phyloP scores from a whole-genome alignment of 2,888 invertebrate species.

The Drosophila falleni region DNA sequence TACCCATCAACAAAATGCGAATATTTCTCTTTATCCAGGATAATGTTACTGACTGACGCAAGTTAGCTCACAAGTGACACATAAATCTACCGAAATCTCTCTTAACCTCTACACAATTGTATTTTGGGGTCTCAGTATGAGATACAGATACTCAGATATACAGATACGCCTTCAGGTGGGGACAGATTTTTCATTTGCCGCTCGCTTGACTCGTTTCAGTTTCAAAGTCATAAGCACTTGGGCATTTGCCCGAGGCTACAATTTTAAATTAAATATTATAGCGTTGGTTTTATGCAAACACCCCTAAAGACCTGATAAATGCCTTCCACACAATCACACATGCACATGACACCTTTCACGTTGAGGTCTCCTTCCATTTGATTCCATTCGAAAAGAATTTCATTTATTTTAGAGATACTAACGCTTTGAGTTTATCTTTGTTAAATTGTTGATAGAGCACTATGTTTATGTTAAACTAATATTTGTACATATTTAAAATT shows the following conservation, averaged over 20 bases:
- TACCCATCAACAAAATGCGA: not conserved
- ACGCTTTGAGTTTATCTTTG: no score
- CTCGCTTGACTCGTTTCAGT: conserved; percentile 29
- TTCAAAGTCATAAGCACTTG: conserved; percentile 44
- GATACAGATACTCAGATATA: conserved; percentile 7
- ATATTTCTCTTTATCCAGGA: not conserved
- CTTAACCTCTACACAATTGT: conserved; percentile 21
- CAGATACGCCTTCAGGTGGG: not conserved
- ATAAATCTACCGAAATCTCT: conserved; percentile 28
- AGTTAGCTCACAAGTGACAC: conserved; percentile 3
- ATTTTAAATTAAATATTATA: conserved; percentile 71
- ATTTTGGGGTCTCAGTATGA: conserved; percentile 12
- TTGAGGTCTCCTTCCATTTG: not conserved
- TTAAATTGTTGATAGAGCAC: no score
- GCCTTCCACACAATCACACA: conserved; percentile 8
- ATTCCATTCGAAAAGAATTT: not conserved
- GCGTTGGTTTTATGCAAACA: conserved; percentile 44
- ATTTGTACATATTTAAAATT: no score
- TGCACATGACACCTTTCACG: conserved; percentile 35
- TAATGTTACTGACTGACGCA: not conserved
- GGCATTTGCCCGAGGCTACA: conserved; percentile 49
- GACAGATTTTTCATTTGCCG: conserved; percentile 41
- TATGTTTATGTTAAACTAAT: no score
- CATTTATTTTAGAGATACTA: no score
- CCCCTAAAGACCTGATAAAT: conserved; percentile 51